Percentiles rank a stretch among this genome's conserved stretches.
phyloP scores from a whole-genome alignment of 2,888 invertebrate genomes.

The Anthoptus insignis region DNA sequence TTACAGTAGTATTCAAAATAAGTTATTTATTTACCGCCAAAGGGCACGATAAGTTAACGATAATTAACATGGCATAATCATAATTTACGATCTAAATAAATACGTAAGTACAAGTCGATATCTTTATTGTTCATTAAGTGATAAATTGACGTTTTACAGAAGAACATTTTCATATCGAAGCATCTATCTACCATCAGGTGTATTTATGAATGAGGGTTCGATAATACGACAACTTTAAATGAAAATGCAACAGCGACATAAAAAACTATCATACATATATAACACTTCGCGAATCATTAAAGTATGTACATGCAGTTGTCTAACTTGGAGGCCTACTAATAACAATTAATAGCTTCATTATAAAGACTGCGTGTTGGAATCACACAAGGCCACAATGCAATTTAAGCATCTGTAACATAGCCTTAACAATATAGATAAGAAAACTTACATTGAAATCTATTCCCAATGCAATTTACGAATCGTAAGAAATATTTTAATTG shows the following conservation, averaged over 20 bases:
- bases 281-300: no score
- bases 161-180: not conserved
- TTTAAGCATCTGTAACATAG: not conserved
- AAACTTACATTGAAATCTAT: not conserved
- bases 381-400: not conserved
- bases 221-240: no score
- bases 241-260: no score
- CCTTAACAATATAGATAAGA: not conserved
- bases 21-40: not conserved
- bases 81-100: not conserved
- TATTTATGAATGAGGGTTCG: no score
- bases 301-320: no score
- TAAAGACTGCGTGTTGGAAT: not conserved
- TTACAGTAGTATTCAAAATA: not conserved
- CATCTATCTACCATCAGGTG: no score
- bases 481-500: conserved; percentile 1
- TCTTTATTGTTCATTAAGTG: not conserved
- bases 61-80: not conserved
- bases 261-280: no score
- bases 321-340: no score
- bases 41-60: not conserved
- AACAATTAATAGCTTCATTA: no score
- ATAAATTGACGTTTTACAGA: no score
- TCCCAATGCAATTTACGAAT: conserved; percentile 4
- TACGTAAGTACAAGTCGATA: not conserved